A percentile compares a stretch with the other conserved stretches of the same genome.
phyloP scores from a whole-genome alignment of 2,888 invertebrate genomes.

The Scaptomyza parva region DNA sequence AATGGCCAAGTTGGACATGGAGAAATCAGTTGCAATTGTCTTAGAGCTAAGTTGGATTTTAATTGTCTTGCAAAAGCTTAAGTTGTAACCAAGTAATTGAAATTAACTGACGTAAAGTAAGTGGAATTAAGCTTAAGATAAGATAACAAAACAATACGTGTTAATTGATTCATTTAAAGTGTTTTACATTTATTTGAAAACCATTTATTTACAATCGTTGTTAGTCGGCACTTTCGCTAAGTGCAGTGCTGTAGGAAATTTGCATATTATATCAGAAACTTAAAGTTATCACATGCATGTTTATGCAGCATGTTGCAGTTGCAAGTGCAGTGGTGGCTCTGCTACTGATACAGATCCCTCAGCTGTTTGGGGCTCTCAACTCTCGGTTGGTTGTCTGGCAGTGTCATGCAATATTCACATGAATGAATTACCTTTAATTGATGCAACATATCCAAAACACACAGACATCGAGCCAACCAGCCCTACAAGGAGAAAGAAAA shows the following conservation, averaged over 20 bases:
- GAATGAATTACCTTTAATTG: slow-evolving; percentile 80
- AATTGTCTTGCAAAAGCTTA: background rate
- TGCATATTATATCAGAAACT: slow-evolving; percentile 61
- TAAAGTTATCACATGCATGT: slow-evolving; percentile 45
- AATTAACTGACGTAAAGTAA: background rate
- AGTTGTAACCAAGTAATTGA: background rate
- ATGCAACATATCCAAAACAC: slow-evolving; percentile 60
- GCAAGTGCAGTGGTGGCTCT: background rate
- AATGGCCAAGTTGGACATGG: slow-evolving; percentile 19
- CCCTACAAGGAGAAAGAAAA: no score
- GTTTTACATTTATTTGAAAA: background rate
- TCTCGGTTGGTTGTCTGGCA: slow-evolving; percentile 40
- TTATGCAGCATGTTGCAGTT: slow-evolving; percentile 9
- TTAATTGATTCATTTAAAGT: background rate
- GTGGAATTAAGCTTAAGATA: background rate
- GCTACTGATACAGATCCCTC: slow-evolving; percentile 5
- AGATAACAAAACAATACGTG: background rate
- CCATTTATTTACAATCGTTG: background rate
- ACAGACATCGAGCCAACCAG: background rate
- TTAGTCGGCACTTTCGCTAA: background rate
- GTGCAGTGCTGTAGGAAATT: slow-evolving; percentile 36
- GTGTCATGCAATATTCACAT: slow-evolving; percentile 70
- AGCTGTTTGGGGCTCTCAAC: slow-evolving; percentile 6
- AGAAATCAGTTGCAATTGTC: slow-evolving; percentile 17
- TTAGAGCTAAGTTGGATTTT: background rate